Evolutionary conservation across 2,113 vertebrate species (phyloP).

Genomic region (Rhagologus leucostigma): DNA sequence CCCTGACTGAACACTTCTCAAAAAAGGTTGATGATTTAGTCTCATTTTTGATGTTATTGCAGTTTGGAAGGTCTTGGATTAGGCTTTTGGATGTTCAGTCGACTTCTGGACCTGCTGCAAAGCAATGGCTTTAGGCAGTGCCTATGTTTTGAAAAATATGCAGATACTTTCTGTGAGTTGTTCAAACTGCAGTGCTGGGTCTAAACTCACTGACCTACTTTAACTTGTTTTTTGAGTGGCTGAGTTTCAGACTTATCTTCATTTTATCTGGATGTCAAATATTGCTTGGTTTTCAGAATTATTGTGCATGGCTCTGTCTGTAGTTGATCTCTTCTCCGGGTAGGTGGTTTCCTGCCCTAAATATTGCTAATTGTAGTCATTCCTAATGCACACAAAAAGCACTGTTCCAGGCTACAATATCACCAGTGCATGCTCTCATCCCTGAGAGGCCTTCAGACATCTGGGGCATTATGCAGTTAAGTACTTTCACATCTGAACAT

Average conservation of each 20-base stretch:
- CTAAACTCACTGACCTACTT: constrained; percentile 58
- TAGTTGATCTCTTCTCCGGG: not conserved
- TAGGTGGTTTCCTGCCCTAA: constrained; percentile 47
- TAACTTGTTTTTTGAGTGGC: not conserved
- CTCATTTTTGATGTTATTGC: not conserved
- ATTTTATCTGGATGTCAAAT: constrained; percentile 20
- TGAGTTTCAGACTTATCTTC: constrained; percentile 24
- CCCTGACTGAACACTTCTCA: constrained; percentile 16
- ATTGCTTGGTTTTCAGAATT: constrained; percentile 27
- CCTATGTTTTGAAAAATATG: constrained; percentile 38
- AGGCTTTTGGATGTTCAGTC: not conserved
- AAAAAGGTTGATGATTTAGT: not conserved
- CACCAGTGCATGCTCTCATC: not conserved
- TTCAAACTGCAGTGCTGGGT: not conserved
- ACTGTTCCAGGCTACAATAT: not conserved
- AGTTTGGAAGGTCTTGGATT: constrained; percentile 1
- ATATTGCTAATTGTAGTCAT: not conserved
- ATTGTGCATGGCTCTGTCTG: not conserved
- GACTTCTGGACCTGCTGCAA: not conserved
- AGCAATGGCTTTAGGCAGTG: constrained; percentile 46
- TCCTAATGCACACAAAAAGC: not conserved
- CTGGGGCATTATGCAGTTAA: constrained; percentile 9
- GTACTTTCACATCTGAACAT: not conserved
- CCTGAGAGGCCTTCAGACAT: not conserved
- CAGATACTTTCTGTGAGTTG: constrained; percentile 23